Evolutionary conservation across 2,113 vertebrate species (phyloP).

Genomic region (Mormoops blainvillei): DNA sequence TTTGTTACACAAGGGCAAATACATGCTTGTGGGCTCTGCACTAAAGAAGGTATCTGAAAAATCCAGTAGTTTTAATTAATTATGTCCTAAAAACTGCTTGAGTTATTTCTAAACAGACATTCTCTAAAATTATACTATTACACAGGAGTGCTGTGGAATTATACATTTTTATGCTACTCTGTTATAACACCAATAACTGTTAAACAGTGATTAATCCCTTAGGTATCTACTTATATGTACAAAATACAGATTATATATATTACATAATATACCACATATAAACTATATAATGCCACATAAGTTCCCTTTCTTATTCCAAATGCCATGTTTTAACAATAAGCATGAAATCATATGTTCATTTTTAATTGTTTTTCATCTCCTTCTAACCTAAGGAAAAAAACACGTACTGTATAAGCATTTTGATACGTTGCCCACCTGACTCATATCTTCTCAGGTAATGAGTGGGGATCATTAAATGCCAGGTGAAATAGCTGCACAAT

Average conservation of each 20-base stretch:
- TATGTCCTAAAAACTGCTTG: neutral
- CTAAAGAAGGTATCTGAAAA: neutral
- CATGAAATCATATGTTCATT: neutral
- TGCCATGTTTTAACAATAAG: neutral
- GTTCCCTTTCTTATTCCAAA: neutral
- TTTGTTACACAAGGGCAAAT: neutral
- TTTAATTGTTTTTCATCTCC: slow-evolving; percentile 10
- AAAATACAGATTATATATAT: neutral
- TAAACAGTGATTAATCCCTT: neutral
- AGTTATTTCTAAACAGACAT: slow-evolving; percentile 17
- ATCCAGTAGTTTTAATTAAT: neutral
- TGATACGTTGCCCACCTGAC: neutral
- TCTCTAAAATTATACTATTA: neutral
- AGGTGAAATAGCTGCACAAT: neutral
- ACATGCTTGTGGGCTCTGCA: neutral
- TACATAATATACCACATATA: neutral
- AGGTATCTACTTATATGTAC: neutral
- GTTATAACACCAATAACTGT: neutral
- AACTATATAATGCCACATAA: neutral
- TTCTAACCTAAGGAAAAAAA: neutral
- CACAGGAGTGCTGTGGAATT: neutral
- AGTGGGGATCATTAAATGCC: neutral
- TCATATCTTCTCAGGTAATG: slow-evolving; percentile 36
- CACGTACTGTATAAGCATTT: slow-evolving; percentile 29
- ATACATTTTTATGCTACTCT: neutral